A percentile compares a stretch with the other conserved stretches of the same genome.
Evolutionary conservation across 1,140 invertebrate genomes (phyloP).

Genomic region (Neodiprion fabricii): DNA sequence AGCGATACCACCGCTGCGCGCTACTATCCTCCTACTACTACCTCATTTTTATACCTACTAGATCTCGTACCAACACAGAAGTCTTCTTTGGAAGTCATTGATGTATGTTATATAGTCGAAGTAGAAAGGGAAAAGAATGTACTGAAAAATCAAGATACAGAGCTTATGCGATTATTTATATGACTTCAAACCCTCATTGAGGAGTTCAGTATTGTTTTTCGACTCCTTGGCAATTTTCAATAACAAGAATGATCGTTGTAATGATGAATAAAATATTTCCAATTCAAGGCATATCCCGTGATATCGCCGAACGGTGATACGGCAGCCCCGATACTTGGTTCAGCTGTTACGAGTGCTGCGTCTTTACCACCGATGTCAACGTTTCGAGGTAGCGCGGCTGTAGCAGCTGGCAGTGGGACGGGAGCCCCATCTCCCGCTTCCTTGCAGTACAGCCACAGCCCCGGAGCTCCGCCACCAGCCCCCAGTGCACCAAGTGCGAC

Average conservation of each 20-base stretch:
- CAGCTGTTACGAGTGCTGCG: constrained; percentile 66
- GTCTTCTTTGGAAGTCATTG: no score
- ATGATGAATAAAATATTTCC: neutral
- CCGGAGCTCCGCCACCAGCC: constrained; percentile 53
- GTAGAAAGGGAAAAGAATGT: no score
- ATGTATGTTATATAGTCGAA: no score
- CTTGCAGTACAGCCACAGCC: constrained; percentile 61
- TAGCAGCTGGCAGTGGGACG: constrained; percentile 53
- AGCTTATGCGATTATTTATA: no score
- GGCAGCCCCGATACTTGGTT: constrained; percentile 59
- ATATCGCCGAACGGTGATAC: constrained; percentile 65
- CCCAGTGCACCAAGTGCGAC: constrained; percentile 55
- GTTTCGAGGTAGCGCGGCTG: constrained; percentile 73
- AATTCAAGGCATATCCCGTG: constrained; percentile 65
- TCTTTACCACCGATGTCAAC: constrained; percentile 94
- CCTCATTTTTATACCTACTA: no score
- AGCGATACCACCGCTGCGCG: neutral
- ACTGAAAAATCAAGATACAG: no score
- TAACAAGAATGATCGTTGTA: no score
- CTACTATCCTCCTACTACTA: no score
- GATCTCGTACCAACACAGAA: no score
- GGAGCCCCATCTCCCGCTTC: constrained; percentile 68
- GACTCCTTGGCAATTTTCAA: no score
- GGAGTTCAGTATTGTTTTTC: no score
- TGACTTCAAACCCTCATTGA: no score